Evolutionary conservation across 92 coral and sea anemone genomes (phyloP).

Genomic region (Blastomussa wellsi): DNA sequence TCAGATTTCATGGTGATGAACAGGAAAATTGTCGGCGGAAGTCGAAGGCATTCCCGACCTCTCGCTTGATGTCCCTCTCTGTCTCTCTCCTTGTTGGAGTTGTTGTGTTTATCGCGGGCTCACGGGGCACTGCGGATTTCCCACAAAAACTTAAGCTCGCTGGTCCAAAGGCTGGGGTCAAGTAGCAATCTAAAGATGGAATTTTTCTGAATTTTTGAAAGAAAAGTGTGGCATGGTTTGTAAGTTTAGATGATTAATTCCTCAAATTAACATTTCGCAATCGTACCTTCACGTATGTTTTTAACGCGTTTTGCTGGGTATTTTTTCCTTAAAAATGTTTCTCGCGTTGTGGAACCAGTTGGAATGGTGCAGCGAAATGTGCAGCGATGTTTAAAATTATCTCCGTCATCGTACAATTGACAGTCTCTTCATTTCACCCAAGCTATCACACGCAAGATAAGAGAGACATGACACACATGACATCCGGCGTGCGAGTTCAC

Average conservation of each 20-base stretch:
- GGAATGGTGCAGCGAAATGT: no score
- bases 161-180: no score
- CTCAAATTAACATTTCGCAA: not conserved
- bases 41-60: not conserved
- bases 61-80: not conserved
- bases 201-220: not conserved
- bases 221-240: not conserved
- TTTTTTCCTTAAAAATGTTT: not conserved
- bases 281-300: not conserved
- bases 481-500: not conserved
- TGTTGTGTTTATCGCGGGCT: conserved; percentile 15
- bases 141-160: not conserved
- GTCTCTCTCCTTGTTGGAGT: not conserved
- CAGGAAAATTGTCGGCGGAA: not conserved
- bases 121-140: conserved; percentile 3
- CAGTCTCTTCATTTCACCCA: not conserved
- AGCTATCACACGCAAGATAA: not conserved
- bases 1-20: conserved; percentile 29
- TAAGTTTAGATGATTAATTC: not conserved
- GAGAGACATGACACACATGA: not conserved
- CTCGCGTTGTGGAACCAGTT: no score
- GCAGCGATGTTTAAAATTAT: not conserved
- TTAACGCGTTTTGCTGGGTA: not conserved
- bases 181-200: not conserved
- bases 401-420: not conserved